These are phyloP conservation scores for Drosophila micromelanica DNA, from an alignment of 1,140 invertebrate genomes.

Conservation along the genomic window DNA sequence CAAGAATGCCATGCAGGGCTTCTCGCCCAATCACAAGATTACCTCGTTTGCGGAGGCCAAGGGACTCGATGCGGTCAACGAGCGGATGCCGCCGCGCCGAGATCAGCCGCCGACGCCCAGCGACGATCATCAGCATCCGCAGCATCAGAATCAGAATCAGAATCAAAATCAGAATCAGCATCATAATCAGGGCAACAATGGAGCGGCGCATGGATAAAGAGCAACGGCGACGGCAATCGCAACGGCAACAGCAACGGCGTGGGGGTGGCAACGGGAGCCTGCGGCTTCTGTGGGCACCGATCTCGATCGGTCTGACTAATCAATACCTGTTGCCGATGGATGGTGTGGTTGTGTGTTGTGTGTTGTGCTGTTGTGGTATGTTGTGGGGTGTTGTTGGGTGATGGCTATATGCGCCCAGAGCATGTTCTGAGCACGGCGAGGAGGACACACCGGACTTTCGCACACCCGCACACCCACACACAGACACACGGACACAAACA, in stretches of 20 bases:
- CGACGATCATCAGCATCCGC: too few species aligned
- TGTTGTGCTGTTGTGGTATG: constrained; percentile 6
- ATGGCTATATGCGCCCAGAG: background rate
- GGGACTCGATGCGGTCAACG: constrained; percentile 99
- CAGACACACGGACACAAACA: background rate
- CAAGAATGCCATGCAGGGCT: constrained; percentile 98
- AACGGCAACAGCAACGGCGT: constrained; percentile 13
- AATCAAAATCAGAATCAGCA: constrained; percentile 40
- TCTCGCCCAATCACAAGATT: constrained; percentile 99
- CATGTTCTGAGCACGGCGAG: constrained; percentile 4
- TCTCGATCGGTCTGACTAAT: constrained; percentile 4
- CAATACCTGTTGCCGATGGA: constrained; percentile 18
- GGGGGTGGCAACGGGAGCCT: constrained; percentile 2
- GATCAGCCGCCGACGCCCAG: constrained; percentile 87
- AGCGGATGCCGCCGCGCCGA: constrained; percentile 97
- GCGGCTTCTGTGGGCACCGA: constrained; percentile 9
- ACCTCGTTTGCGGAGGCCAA: constrained; percentile 99
- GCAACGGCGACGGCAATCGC: background rate
- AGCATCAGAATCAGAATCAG: too few species aligned
- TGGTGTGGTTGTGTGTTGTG: too few species aligned
- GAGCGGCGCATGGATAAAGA: constrained; percentile 71
- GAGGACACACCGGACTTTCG: background rate
- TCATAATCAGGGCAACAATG: constrained; percentile 67
- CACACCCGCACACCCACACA: background rate
- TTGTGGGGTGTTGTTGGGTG: background rate